Conservation (phyloP, 2,888 invertebrate species). For the Ariolimax columbianus region DNA sequence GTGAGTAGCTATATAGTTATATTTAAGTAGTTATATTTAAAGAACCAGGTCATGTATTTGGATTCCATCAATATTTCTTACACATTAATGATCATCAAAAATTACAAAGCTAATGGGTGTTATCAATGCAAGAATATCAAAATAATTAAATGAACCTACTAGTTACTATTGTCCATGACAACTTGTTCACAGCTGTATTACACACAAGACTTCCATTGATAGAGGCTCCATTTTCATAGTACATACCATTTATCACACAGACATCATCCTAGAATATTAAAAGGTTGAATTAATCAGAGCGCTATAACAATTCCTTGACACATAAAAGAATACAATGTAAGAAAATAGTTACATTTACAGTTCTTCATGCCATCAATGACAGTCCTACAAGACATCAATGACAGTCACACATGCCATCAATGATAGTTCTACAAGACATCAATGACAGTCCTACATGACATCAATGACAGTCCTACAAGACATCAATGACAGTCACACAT, state of each 20-base stretch:
- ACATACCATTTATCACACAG: slow-evolving; percentile 57
- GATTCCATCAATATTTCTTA: not conserved
- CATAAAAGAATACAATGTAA: not conserved
- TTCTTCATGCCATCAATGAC: not conserved
- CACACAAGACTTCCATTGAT: slow-evolving; percentile 53
- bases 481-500: too few species aligned
- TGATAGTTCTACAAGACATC: too few species aligned
- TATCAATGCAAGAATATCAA: not conserved
- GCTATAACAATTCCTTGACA: not conserved
- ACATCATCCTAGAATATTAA: slow-evolving; percentile 54
- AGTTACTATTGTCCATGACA: slow-evolving; percentile 48
- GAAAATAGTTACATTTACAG: not conserved
- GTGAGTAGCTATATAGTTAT: too few species aligned
- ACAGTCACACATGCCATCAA: too few species aligned
- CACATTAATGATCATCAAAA: too few species aligned
- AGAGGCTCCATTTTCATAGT: slow-evolving; percentile 57
- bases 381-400: not conserved
- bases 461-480: too few species aligned
- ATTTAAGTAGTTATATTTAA: too few species aligned
- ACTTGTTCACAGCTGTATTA: slow-evolving; percentile 26
- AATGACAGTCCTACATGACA: too few species aligned
- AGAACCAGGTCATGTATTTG: too few species aligned
- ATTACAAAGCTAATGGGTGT: not conserved
- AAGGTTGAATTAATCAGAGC: not conserved
- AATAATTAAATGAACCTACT: slow-evolving; percentile 44